These are phyloP conservation scores for Prunella strophiata DNA, from an alignment of 2,797 vertebrate genomes.

Conservation along the genomic window DNA sequence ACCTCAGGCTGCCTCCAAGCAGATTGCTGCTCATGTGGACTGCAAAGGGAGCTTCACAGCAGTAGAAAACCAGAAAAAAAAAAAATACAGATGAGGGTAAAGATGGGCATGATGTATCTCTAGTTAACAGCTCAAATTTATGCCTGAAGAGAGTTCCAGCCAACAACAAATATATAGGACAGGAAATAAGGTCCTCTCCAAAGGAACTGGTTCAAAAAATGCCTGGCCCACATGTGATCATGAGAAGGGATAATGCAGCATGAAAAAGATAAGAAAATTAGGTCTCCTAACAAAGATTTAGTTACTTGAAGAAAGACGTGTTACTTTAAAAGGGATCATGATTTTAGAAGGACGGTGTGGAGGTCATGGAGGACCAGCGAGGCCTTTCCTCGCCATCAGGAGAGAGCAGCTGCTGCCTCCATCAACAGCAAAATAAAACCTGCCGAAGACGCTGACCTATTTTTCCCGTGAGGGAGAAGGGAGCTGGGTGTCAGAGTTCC, in stretches of 20 bases:
- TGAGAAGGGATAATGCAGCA: neutral
- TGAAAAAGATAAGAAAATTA: neutral
- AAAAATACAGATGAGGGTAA: neutral
- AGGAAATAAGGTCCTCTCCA: neutral
- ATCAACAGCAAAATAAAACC: neutral
- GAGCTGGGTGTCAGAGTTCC: accelerated
- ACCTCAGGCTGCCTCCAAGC: neutral
- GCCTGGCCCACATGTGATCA: neutral
- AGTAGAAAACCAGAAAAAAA: neutral
- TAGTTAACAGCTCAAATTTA: neutral
- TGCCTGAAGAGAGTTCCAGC: neutral
- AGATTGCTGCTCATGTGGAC: neutral
- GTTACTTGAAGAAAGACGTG: neutral
- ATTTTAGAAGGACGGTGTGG: neutral
- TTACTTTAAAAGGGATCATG: neutral
- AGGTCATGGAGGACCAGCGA: neutral
- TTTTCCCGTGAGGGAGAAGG: neutral
- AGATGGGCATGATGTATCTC: neutral
- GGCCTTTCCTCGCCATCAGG: neutral
- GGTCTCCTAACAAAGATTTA: neutral
- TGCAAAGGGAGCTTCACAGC: neutral
- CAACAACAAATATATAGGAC: neutral
- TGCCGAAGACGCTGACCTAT: accelerated
- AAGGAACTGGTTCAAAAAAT: neutral
- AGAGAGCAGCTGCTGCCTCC: neutral